Base-by-base conservation (phyloP, 2,888 invertebrate genomes). In the Lordiphosa andalusiaca region DNA sequence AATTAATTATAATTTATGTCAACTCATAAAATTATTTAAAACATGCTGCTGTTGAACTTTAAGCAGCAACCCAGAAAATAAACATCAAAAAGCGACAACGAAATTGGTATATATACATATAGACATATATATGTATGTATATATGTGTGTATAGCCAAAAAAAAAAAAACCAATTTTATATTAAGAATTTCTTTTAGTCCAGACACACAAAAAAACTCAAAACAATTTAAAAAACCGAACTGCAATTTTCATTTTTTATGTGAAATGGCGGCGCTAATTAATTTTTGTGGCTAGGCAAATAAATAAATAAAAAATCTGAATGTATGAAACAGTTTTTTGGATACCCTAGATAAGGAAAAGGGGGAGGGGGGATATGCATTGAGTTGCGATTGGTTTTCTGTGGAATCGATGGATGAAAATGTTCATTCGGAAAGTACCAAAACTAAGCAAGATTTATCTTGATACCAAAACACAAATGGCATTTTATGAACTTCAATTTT, bases 1-100 rank as follows among this genome's bases (percentile, higher is more conserved):
- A 86, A 84, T 84, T 84, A 82, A 81, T 65, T 71, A 66, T 67
- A 84, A 84, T 84, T 86, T 86, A 84, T 84, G 76, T 69, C 81
- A 76, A 69, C 73, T 69, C 76, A 83, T 83, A 85, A 81, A 80
- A 76, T 74, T 58, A 77, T 84, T 62, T 67, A 53, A 67, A 67
- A 47, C 55, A 56, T 54, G 53, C 53, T 67, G 55, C 64, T 55
- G 54, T 62, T 62, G 49, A 67, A 65, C 66, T 54, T 67, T 63
- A 44, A 42, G 46, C 42, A 23, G 35, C 16, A 48, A 38, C 42
- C 35, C 19, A 12, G 16, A 40, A 46, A 30, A 30, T 41, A 47
- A 46, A 56, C 5, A 40, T 30, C 30, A 51, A 47, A 49, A 37
- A 38, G 12, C 51, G 40, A 40, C 56, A 53, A 40, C 50, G 19